Evolutionary conservation across 2,797 vertebrate genomes (phyloP), one percentile per base, ranked within the genome.

Genomic region (Helarctos malayanus): DNA sequence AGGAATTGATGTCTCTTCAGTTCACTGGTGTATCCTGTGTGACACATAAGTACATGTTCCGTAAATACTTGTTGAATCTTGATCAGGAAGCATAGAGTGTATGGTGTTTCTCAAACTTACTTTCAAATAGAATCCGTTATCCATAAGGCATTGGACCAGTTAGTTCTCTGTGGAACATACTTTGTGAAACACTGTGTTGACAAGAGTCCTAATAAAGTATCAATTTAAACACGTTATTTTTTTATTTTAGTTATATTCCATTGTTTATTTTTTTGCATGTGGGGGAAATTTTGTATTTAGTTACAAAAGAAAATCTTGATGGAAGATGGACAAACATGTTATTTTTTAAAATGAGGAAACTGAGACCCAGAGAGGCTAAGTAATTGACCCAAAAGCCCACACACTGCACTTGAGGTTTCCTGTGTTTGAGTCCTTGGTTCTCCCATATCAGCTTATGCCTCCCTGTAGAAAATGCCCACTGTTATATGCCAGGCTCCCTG

Each of bases 291-390:
- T 41, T 41, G 41, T 41, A 41, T 41, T 41, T 41, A 41, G 5
- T 41, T 41, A 41, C 41, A 41, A 41, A 41, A 41, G 41, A 41
- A 41, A 41, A 41, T 41, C 5, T 41, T 41, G 41, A 41, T 41
- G 41, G 41, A 41, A 41, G 41, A 41, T 41, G 41, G 41, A 41
- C 41, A 41, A 41, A 41, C 41, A 41, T 7, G 1, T 1, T 73
- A 52, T 71, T 87, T 87, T 89, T 89, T 61, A 3, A 87, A 82
- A 68, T 61, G n/a, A 83, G 47, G 8, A 94, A 92, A 11, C 47
- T 54, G 63, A 92, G 52, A 71, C 13, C 13, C 10, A 75, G n/a
- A 41, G 7, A 61, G 3, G 2, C 47, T 56, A 82, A 79, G 2
- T 54, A 41, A 19, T 25, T 47, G 41, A 91, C 10, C n/a, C 18